These are phyloP conservation scores for Athalia circularis DNA, from an alignment of 2,888 invertebrate genomes.

Conservation along the genomic window DNA sequence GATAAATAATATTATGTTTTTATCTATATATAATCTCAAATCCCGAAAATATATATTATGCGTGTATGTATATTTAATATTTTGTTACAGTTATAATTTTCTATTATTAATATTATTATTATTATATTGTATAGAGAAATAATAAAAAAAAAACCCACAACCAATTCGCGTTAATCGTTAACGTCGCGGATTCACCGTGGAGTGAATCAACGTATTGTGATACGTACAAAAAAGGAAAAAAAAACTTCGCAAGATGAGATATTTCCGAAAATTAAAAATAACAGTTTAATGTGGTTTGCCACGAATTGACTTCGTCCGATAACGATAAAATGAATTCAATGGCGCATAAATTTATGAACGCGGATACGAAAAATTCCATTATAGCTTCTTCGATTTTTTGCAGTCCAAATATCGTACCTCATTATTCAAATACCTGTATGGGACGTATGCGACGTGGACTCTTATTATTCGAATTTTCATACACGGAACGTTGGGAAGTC, in stretches of 20 bases:
- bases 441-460: background rate
- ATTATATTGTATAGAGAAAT: conserved; percentile 37
- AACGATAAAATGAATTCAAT: conserved; percentile 25
- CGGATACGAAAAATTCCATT: background rate
- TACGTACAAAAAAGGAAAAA: too few species aligned
- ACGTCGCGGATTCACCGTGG: conserved; percentile 8
- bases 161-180: conserved; percentile 50
- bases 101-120: conserved; percentile 39
- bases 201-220: too few species aligned
- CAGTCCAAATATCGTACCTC: too few species aligned
- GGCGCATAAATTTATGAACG: background rate
- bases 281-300: background rate
- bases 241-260: background rate
- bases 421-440: too few species aligned
- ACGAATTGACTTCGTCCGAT: conserved; percentile 13
- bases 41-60: background rate
- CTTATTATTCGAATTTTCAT: background rate
- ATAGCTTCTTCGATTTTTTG: background rate
- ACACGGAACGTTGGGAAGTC: conserved; percentile 2
- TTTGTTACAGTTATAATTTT: conserved; percentile 36
- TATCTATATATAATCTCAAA: background rate
- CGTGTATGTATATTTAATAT: conserved; percentile 20
- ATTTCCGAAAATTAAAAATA: conserved; percentile 32
- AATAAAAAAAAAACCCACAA: conserved; percentile 48
- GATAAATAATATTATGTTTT: background rate